Evolutionary conservation across 2,888 invertebrate species (phyloP).

Genomic region (Gryllus longicercus): DNA sequence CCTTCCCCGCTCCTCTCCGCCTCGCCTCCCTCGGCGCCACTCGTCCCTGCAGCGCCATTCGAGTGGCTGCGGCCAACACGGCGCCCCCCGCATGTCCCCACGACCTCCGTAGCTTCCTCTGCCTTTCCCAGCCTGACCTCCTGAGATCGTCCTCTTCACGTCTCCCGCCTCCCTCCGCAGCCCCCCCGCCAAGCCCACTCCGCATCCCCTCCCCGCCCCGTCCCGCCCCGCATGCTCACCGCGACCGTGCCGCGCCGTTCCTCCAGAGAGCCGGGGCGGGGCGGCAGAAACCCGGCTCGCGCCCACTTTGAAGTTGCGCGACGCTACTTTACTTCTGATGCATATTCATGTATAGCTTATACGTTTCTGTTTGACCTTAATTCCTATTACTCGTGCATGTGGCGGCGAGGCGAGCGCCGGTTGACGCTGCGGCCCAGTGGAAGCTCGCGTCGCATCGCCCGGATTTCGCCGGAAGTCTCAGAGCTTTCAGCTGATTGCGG

Average conservation of each 20-base stretch:
- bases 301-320: neutral
- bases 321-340: neutral
- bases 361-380: neutral
- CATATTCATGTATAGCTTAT: neutral
- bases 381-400: too few species aligned
- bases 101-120: neutral
- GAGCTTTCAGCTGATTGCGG: constrained; percentile 10
- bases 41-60: neutral
- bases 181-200: neutral
- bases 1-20: neutral
- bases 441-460: neutral
- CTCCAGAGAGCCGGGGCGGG: too few species aligned
- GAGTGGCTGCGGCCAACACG: neutral
- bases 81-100: neutral
- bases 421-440: too few species aligned
- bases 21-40: neutral
- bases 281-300: too few species aligned
- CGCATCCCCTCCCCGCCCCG: neutral
- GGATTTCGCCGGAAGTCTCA: neutral
- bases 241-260: too few species aligned
- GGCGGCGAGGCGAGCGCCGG: too few species aligned
- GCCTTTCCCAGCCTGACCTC: neutral
- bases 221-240: neutral
- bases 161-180: neutral
- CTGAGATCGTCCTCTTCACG: neutral